Percentiles rank a stretch among this genome's conserved stretches.
Evolutionary conservation across 2,113 vertebrate species (phyloP).

Genomic region (Candoia aspera): DNA sequence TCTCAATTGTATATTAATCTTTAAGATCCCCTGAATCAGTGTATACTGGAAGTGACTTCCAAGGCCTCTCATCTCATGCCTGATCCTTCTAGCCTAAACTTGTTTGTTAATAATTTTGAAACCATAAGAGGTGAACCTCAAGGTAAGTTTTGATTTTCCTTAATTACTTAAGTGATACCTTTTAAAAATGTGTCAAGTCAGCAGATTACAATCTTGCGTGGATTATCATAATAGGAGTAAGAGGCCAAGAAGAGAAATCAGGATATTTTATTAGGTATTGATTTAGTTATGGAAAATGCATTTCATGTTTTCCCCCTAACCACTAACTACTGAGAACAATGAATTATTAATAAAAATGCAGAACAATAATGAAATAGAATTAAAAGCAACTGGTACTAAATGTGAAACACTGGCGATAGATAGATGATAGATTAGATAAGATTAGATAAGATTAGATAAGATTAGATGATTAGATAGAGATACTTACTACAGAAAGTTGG

Average conservation of each 20-base stretch:
- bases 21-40: too few species aligned
- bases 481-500: not conserved
- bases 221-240: not conserved
- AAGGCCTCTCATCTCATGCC: too few species aligned
- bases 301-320: not conserved
- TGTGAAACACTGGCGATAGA: not conserved
- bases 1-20: too few species aligned
- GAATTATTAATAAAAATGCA: conserved; percentile 1
- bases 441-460: too few species aligned
- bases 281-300: not conserved
- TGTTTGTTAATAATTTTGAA: not conserved
- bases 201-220: not conserved
- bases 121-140: not conserved
- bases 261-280: not conserved
- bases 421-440: not conserved
- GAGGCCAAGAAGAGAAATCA: not conserved
- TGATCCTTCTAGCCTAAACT: not conserved
- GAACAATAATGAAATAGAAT: not conserved
- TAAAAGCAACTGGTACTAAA: not conserved
- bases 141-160: not conserved
- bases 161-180: not conserved
- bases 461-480: not conserved
- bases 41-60: too few species aligned
- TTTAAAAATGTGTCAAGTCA: not conserved
- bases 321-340: not conserved